Conservation (phyloP, 2,113 vertebrate genomes). For the Lynx canadensis region DNA sequence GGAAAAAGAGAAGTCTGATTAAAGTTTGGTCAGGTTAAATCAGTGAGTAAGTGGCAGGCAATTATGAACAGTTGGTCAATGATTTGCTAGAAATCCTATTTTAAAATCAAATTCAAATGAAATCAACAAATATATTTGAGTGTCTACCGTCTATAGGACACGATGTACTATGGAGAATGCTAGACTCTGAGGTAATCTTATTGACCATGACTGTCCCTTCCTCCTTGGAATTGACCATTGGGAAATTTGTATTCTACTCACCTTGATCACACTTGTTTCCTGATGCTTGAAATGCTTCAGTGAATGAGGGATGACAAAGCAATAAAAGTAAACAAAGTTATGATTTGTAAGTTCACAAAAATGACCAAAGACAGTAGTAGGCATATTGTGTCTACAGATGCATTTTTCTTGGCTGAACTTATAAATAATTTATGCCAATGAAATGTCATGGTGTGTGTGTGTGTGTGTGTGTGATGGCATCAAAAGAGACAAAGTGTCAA, state of each 20-base stretch:
- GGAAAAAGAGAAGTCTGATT: not conserved
- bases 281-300: not conserved
- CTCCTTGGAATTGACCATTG: not conserved
- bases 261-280: not conserved
- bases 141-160: not conserved
- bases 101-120: slow-evolving; percentile 22
- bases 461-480: not conserved
- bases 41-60: not conserved
- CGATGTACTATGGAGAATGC: not conserved
- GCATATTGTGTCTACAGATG: not conserved
- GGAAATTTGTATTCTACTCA: not conserved
- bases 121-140: not conserved
- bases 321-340: not conserved
- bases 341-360: not conserved
- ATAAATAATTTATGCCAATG: not conserved
- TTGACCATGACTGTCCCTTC: not conserved
- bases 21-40: not conserved
- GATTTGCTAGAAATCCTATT: not conserved
- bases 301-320: not conserved
- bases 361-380: not conserved
- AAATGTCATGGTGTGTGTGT: not conserved
- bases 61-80: not conserved
- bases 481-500: not conserved
- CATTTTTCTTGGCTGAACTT: not conserved
- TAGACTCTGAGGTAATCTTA: not conserved